Evolutionary conservation across 2,888 invertebrate species (phyloP), one percentile per base, ranked within the genome.

Genomic region (Loripinus fragilis): DNA sequence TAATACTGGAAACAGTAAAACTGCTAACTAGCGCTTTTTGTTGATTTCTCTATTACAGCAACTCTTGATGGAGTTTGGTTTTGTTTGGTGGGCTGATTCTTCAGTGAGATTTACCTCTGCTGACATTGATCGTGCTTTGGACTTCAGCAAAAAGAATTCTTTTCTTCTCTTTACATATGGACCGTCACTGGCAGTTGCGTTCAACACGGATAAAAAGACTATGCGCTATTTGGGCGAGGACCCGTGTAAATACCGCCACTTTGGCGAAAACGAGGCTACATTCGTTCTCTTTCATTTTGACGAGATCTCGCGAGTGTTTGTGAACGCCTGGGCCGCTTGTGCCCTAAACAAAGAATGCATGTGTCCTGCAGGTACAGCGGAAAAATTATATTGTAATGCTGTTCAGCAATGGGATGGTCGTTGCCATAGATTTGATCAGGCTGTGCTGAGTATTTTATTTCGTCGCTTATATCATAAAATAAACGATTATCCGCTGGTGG

Each of bases 351-450:
- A 73, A 41, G 38, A 74, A 1, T 84, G 83, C 45, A 84, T 84
- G 45, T 67, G 71, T 28, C 83, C 83, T 3, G 60, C 42, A 25
- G 79, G 77, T 1, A 70, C 83, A 5, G 42, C 45, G 0, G 20
- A 35, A 0, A 74, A 76, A 23, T 48, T 84, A 2, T 10, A 55
- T 15, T 84, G 83, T 73, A 38, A 30, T 25, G 17, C 28, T n/a
- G 10, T 17, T 1, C 65, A 50, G 8, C 69, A 55, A 64, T n/a
- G 20, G 20, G 81, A 81, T 23, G 83, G 81, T 7, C 67, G 80
- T 15, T 86, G 86, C 65, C 86, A 86, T 70, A 70, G 86, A 20
- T 86, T 84, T 38, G 86, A 86, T 69, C 86, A 86, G 42, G 78
- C 86, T 23, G 81, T 86, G 30, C 64, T 86, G 15, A 79, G 80